Evolutionary conservation across 2,888 invertebrate species (phyloP).

Genomic region (Nephrocerus scutellatus): DNA sequence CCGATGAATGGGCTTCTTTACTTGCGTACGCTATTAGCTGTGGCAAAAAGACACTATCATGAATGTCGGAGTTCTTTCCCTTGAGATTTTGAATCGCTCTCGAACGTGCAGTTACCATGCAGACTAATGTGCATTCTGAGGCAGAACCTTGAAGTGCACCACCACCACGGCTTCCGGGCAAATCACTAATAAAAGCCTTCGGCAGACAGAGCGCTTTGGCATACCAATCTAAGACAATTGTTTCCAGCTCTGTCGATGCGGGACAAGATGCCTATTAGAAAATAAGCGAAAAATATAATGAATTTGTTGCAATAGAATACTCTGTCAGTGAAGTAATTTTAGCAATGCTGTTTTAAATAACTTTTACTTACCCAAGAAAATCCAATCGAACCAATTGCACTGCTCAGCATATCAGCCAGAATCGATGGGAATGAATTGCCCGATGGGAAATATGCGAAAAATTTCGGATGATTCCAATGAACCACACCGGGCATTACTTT

Average conservation of each 20-base stretch:
- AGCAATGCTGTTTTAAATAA: no score
- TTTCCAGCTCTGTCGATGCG: constrained; percentile 78
- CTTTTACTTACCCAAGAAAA: constrained; percentile 83
- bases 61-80: constrained; percentile 47
- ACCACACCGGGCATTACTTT: constrained; percentile 79
- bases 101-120: constrained; percentile 67
- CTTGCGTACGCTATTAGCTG: constrained; percentile 70
- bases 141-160: constrained; percentile 80
- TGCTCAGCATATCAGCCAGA: constrained; percentile 81
- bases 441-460: constrained; percentile 90
- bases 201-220: constrained; percentile 71
- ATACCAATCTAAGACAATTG: constrained; percentile 76
- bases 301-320: not conserved
- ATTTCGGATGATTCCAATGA: constrained; percentile 90
- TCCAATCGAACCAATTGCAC: constrained; percentile 83
- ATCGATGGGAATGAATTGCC: constrained; percentile 89
- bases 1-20: constrained; percentile 67
- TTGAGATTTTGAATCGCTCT: constrained; percentile 64
- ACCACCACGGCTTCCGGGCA: constrained; percentile 55
- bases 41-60: constrained; percentile 67
- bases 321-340: no score
- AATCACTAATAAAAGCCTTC: constrained; percentile 53
- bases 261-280: constrained; percentile 69
- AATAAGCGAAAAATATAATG: not conserved
- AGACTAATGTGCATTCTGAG: constrained; percentile 73